Evolutionary conservation across 1,140 invertebrate species (phyloP), one percentile per base, ranked within the genome.

Genomic region (Halyomorpha halys): DNA sequence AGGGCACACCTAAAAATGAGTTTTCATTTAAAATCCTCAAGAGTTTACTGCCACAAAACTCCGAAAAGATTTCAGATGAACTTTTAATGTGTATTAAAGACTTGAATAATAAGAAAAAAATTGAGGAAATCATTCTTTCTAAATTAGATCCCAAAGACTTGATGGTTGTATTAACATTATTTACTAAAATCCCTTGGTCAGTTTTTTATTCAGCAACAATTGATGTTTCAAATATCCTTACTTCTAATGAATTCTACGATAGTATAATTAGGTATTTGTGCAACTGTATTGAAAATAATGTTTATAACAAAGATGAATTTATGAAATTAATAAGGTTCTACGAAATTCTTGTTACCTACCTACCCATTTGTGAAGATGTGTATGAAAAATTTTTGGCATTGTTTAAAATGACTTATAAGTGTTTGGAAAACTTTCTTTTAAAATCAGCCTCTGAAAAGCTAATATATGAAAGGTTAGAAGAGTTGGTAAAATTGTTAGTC

Each of bases 351-450:
- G 23, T 56, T 25, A 4, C 6, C 9, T 56, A 23, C 14, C 2
- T 56, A 21, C 23, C 53, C 4, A 23, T 56, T 19, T 23, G 21
- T 56, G 23, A 25, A 11, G 23, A 11, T 16, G 23, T 15, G 6
- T 56, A 56, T 56, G 19, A 56, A 56, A 56, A 56, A 56, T 23
- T 15, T 19, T 23, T 23, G 19, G 15, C 23, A 11, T 16, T 56
- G 4, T 56, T 56, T 23, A 6, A 56, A 56, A 56, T 56, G 18
- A 56, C 23, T 56, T 56, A 23, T 25, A 23, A 56, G 15, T 56
- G 53, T n/a, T 4, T 56, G 1, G 47, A 18, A 49, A 21, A 56
- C 9, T 23, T 16, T 5, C 23, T 25, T 25, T 27, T 15, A 15
- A 25, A 56, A 25, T 21, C 23, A 15, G 6, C 18, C 15, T 15